Evolutionary conservation across 2,113 vertebrate species (phyloP).

Genomic region (Crypturellus undulatus): DNA sequence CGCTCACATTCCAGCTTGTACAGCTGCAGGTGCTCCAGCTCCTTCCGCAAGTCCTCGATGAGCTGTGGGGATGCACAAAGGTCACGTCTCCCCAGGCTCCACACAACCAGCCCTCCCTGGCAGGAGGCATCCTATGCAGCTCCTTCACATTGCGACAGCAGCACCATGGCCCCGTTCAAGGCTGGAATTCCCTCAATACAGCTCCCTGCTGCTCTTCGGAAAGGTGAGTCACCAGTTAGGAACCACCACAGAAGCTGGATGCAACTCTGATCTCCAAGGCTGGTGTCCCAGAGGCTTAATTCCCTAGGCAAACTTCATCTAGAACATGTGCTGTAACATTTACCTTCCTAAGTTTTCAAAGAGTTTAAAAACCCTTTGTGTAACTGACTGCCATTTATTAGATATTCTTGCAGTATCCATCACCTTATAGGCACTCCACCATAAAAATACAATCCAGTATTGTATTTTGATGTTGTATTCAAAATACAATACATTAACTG

Average conservation of each 20-base stretch:
- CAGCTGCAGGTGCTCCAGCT: conserved; percentile 93
- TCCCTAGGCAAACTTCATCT: neutral
- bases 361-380: neutral
- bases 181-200: neutral
- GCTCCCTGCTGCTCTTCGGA: neutral
- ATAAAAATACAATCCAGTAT: neutral
- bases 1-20: conserved; percentile 92
- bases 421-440: neutral
- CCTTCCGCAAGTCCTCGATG: conserved; percentile 93
- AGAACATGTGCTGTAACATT: too few relatives aligned
- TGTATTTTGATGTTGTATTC: too few relatives aligned
- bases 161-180: neutral
- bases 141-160: neutral
- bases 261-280: neutral
- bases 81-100: neutral
- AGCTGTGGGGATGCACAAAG: conserved; percentile 79
- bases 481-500: neutral
- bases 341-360: neutral
- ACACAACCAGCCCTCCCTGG: neutral
- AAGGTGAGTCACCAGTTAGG: neutral
- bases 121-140: neutral
- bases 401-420: neutral
- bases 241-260: neutral
- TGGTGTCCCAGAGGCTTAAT: neutral
- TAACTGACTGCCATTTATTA: neutral